Base-by-base conservation (phyloP, 2,888 invertebrate genomes). In the Eupithecia tripunctaria region DNA sequence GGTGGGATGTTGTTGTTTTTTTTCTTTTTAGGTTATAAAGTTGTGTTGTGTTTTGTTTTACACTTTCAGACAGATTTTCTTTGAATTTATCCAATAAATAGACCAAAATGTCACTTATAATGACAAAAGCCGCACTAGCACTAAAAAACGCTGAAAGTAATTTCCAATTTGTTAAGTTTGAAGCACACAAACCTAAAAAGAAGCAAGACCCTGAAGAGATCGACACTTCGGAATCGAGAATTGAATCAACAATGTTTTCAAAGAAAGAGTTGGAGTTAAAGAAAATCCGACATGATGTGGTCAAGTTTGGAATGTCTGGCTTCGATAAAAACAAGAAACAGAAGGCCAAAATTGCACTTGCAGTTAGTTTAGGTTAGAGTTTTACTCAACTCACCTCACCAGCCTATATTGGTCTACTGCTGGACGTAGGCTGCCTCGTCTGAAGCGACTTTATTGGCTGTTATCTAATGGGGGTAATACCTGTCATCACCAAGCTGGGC, bases 221-320 rank as follows among this genome's bases (percentile, higher is more conserved):
- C 43, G 79, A 80, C 47, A 81, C 81, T 73, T 62, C 14, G 76
- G 78, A 81, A 21, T 72, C 60, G 60, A 83, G 79, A 73, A 74
- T 71, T 64, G 80, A 82, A 70, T 68, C 70, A 59, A 76, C 77
- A 2, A 78, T 75, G 51, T 76, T 78, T 73, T 75, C 81, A 10
- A 88, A 80, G 81, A 89, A 86, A 85, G 96, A 96, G 82, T 92
- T 97, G 76, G 96, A 97, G 81, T 95, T 98, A 82, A 97, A 97
- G 81, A 96, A 95, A 82, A 96, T 97, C 1, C 95, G 97, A 68
- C 96, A 97, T 88, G 98, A 98, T 86, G 95, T 98, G 6, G 95
- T 97, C 10, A 97, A 97, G 84, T 97, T 98, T 88, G 98, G 97
- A 43, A 97, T 97, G 91, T 96, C 96, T 36, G 97, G 97, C 69